These are phyloP conservation scores for Tupaia tana DNA, from an alignment of 2,113 vertebrate genomes.

Conservation along the genomic window DNA sequence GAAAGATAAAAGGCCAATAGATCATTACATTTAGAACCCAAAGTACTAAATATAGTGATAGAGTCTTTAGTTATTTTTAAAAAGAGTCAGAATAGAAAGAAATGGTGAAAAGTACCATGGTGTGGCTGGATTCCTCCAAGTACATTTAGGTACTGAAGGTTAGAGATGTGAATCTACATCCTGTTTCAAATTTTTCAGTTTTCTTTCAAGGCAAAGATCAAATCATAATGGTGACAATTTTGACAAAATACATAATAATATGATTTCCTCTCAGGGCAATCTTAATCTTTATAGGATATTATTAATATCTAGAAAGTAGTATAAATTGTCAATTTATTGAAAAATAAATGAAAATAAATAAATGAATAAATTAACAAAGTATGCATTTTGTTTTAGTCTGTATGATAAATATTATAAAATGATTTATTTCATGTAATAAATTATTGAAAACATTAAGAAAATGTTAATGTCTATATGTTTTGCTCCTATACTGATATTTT, in stretches of 20 bases:
- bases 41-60: not conserved
- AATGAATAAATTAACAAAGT: not conserved
- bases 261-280: not conserved
- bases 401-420: conserved; percentile 8
- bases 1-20: not conserved
- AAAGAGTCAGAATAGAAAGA: not conserved
- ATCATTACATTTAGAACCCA: not conserved
- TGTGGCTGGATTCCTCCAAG: not conserved
- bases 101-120: not conserved
- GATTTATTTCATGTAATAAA: not conserved
- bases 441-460: conserved; percentile 38
- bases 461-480: not conserved
- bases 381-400: conserved; percentile 17
- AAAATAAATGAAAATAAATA: conserved; percentile 9
- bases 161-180: conserved; percentile 26
- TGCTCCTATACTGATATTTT: not conserved
- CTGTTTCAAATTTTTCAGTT: conserved; percentile 14
- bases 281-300: not conserved
- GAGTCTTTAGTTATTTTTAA: not conserved
- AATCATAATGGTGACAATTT: not conserved
- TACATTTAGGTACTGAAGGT: not conserved
- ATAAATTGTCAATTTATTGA: not conserved
- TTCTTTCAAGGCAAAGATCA: not conserved
- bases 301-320: not conserved
- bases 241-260: conserved; percentile 14